Conservation (phyloP, 2,797 vertebrate genomes). For the Clamator glandarius region DNA sequence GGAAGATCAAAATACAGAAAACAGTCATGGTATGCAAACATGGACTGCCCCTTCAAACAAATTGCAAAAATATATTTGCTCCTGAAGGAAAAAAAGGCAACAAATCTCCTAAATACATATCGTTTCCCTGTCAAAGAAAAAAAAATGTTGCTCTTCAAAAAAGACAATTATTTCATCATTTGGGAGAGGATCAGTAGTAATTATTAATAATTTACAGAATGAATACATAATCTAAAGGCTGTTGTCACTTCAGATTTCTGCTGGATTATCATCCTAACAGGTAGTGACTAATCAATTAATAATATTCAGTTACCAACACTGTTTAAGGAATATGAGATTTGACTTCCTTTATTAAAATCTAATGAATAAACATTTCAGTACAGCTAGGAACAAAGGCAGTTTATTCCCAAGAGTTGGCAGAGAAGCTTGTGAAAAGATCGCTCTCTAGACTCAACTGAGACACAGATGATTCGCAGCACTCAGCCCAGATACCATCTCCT, state of each 20-base stretch:
- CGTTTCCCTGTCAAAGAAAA: background rate
- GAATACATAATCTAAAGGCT: background rate
- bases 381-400: background rate
- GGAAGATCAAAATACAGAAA: background rate
- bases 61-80: background rate
- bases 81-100: background rate
- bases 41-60: background rate
- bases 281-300: constrained; percentile 14
- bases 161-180: background rate
- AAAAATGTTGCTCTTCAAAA: background rate
- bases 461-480: rapidly evolving
- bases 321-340: constrained; percentile 25
- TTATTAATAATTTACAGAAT: constrained; percentile 6
- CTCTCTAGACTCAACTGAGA: background rate
- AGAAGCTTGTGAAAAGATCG: background rate
- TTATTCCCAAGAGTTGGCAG: background rate
- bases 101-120: background rate
- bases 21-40: background rate
- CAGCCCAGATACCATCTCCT: background rate
- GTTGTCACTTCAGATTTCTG: background rate
- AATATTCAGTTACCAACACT: background rate
- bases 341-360: constrained; percentile 10
- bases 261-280: background rate
- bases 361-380: constrained; percentile 6
- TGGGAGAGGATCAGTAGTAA: background rate